Evolutionary conservation across 2,797 vertebrate species (phyloP).

Genomic region (Eulemur mongoz): DNA sequence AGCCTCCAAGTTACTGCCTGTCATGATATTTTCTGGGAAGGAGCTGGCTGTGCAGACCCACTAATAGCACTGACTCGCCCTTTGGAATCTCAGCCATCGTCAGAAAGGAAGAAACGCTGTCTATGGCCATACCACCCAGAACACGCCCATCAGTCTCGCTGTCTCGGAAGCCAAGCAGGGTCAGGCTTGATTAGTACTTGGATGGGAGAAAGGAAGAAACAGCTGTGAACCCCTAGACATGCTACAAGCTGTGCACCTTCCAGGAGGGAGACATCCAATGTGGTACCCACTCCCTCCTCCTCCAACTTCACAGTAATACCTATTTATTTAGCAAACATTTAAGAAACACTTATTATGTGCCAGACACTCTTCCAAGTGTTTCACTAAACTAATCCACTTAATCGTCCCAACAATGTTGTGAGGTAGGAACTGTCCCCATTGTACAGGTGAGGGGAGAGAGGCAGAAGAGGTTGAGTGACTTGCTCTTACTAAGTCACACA

Average conservation of each 20-base stretch:
- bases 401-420: not conserved
- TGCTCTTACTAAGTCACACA: not conserved
- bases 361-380: not conserved
- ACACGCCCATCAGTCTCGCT: not conserved
- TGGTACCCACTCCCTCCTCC: not conserved
- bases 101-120: not conserved
- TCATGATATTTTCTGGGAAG: not conserved
- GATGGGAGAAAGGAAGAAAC: not conserved
- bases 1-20: not conserved
- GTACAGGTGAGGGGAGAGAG: not conserved
- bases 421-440: not conserved
- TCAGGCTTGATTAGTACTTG: not conserved
- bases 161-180: not conserved
- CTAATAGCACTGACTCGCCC: not conserved
- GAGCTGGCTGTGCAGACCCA: not conserved
- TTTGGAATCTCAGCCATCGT: not conserved
- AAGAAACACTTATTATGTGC: not conserved
- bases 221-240: not conserved
- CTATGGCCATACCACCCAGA: not conserved
- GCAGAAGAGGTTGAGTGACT: not conserved
- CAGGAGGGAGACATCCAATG: not conserved
- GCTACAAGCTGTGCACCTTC: accelerated
- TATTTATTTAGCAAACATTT: not conserved
- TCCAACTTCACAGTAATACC: not conserved
- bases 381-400: not conserved